These are phyloP conservation scores for Pteropus alecto DNA, from an alignment of 2,113 vertebrate genomes.

Conservation along the genomic window DNA sequence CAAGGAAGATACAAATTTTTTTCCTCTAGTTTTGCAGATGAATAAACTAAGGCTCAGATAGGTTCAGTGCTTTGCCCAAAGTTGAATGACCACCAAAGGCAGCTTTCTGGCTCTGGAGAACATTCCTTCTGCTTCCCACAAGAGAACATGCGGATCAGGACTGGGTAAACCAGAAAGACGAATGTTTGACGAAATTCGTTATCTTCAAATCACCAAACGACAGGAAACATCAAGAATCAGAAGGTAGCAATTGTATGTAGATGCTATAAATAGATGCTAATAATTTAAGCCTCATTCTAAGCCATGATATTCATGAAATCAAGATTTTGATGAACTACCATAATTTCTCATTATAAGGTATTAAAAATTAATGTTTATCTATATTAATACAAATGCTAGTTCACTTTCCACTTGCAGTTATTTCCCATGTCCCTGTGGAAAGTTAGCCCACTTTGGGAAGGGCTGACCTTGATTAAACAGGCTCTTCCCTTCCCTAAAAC, in stretches of 20 bases:
- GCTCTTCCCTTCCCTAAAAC: background rate
- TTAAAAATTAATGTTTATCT: background rate
- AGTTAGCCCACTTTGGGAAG: background rate
- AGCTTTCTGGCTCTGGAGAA: background rate
- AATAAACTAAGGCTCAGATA: background rate
- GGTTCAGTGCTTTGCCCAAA: background rate
- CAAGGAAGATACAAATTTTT: background rate
- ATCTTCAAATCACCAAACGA: background rate
- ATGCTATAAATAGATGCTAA: too few species aligned
- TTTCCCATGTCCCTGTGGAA: background rate
- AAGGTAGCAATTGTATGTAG: background rate
- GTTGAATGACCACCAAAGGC: background rate
- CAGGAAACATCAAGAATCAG: background rate
- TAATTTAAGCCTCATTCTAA: background rate
- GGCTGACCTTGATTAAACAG: background rate
- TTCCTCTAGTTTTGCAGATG: background rate
- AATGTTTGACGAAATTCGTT: background rate
- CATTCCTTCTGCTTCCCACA: background rate
- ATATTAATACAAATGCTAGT: background rate
- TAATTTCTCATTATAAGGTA: background rate
- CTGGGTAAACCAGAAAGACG: background rate
- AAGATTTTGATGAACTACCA: background rate
- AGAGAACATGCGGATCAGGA: background rate
- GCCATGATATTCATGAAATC: background rate
- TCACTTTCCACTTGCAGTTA: background rate